Percentiles rank a stretch among this genome's conserved stretches.
Conservation (phyloP, 1,140 invertebrate genomes). For the Platyura marginata region DNA sequence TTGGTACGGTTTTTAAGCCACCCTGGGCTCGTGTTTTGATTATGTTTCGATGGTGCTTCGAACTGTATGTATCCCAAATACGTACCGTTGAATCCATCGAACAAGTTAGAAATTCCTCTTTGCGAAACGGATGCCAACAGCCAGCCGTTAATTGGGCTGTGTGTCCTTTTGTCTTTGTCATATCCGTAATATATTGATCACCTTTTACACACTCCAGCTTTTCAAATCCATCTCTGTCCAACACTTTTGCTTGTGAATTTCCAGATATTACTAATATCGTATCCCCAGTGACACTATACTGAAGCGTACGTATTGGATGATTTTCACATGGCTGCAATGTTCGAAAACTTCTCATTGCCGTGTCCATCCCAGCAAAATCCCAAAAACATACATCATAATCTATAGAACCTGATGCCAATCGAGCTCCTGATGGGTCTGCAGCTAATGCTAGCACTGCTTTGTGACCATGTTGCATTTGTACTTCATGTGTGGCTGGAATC, state of each 20-base stretch:
- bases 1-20: constrained; percentile 78
- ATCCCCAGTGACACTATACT: constrained; percentile 90
- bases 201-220: constrained; percentile 90
- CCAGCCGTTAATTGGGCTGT: constrained; percentile 79
- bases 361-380: constrained; percentile 98
- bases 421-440: constrained; percentile 80
- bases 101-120: constrained; percentile 89
- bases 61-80: constrained; percentile 69
- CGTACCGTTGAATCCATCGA: constrained; percentile 83
- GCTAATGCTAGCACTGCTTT: constrained; percentile 76
- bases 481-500: constrained; percentile 66
- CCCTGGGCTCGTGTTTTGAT: constrained; percentile 80
- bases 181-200: constrained; percentile 92
- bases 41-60: constrained; percentile 59
- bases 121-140: constrained; percentile 81
- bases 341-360: constrained; percentile 75
- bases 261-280: constrained; percentile 87
- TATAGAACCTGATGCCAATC: constrained; percentile 79
- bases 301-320: constrained; percentile 77
- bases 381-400: constrained; percentile 94
- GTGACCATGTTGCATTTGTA: constrained; percentile 64
- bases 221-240: constrained; percentile 93
- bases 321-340: constrained; percentile 85
- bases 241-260: constrained; percentile 76
- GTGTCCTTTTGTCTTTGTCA: constrained; percentile 90